phyloP scores from a whole-genome alignment of 1,140 invertebrate genomes.

The Drosophila subobscura region DNA sequence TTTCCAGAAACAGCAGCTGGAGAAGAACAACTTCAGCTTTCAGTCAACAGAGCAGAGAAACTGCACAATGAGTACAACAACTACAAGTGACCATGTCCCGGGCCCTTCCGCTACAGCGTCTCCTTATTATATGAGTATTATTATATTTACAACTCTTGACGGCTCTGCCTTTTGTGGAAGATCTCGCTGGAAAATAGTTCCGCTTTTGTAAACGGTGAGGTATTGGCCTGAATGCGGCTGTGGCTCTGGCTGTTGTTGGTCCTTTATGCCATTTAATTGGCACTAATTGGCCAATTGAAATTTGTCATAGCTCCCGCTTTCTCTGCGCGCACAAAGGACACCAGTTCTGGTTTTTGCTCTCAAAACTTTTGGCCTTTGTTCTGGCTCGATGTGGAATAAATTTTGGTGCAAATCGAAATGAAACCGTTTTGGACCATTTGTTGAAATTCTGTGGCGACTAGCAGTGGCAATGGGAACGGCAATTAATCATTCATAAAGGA shows the following conservation, averaged over 20 bases:
- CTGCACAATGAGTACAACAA: background rate
- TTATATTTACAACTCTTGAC: slow-evolving; percentile 46
- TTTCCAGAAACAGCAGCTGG: slow-evolving; percentile 12
- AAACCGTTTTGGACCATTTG: background rate
- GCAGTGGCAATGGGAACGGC: slow-evolving; percentile 18
- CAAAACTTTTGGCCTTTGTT: slow-evolving; percentile 16
- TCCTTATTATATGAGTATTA: slow-evolving; percentile 24
- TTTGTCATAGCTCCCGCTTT: slow-evolving; percentile 25
- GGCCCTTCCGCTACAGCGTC: slow-evolving; percentile 10
- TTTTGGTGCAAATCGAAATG: slow-evolving; percentile 20
- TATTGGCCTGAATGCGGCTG: background rate
- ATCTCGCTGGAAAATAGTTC: slow-evolving; percentile 33
- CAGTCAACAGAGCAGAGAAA: background rate
- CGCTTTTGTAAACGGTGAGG: slow-evolving; percentile 20
- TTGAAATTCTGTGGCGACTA: too few relatives aligned
- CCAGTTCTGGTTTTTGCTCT: slow-evolving; percentile 7
- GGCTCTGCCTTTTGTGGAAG: slow-evolving; percentile 26
- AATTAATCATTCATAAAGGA: slow-evolving; percentile 47
- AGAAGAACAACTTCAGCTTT: slow-evolving; percentile 11
- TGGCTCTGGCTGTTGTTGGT: slow-evolving; percentile 10
- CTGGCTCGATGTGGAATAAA: slow-evolving; percentile 3
- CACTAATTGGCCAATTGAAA: slow-evolving; percentile 72
- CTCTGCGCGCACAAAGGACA: background rate
- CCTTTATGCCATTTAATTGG: slow-evolving; percentile 53
- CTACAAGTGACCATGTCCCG: slow-evolving; percentile 18